Conservation (phyloP, 2,888 invertebrate species). For the Orthosia cruda region DNA sequence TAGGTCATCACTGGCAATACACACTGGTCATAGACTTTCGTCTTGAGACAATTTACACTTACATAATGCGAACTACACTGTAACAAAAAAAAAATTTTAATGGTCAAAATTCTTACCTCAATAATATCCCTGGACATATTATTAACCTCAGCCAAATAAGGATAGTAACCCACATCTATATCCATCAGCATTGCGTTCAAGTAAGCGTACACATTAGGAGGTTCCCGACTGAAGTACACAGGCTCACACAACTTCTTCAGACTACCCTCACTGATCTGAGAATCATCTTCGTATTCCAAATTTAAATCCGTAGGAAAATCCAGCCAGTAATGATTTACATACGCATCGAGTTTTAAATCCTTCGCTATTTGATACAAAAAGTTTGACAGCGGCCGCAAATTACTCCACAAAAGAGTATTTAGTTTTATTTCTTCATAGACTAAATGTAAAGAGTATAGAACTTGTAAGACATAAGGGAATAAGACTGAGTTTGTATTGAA, state of each 20-base stretch:
- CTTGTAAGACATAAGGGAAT: conserved; percentile 94
- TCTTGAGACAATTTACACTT: too few species aligned
- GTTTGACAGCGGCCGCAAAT: conserved; percentile 93
- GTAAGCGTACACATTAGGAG: conserved; percentile 94
- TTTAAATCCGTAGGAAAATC: conserved; percentile 94
- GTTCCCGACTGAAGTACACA: conserved; percentile 92
- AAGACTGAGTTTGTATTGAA: conserved; percentile 93
- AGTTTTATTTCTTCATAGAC: conserved; percentile 98
- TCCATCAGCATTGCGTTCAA: conserved; percentile 93
- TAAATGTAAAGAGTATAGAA: conserved; percentile 96
- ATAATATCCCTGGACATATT: conserved; percentile 94
- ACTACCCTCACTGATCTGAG: conserved; percentile 92
- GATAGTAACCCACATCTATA: conserved; percentile 92
- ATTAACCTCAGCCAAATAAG: conserved; percentile 95
- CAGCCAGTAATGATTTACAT: conserved; percentile 96
- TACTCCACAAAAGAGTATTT: conserved; percentile 93
- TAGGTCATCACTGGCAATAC: too few species aligned
- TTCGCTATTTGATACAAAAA: conserved; percentile 95
- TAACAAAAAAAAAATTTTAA: background rate
- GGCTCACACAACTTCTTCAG: conserved; percentile 92
- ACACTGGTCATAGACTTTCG: too few species aligned
- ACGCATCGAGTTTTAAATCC: conserved; percentile 94
- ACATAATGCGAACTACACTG: too few species aligned
- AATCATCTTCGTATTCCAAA: conserved; percentile 82
- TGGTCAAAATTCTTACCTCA: conserved; percentile 90